A percentile compares a stretch with the other conserved stretches of the same genome.
Conservation (phyloP, 2,113 vertebrate genomes). For the Ciconia stormi region DNA sequence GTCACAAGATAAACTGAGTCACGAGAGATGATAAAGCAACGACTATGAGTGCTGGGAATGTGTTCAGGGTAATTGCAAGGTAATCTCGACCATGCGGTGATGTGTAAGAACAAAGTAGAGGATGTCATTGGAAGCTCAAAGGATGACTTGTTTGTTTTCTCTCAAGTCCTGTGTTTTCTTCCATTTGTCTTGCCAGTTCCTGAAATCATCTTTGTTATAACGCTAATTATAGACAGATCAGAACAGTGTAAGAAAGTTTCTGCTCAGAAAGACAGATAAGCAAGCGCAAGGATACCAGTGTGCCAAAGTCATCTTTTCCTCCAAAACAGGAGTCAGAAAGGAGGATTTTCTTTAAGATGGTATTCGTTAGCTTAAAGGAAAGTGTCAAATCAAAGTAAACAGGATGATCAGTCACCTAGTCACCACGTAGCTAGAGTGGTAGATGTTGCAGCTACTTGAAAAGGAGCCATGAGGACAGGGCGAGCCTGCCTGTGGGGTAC, state of each 20-base stretch:
- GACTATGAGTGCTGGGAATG: rapidly evolving
- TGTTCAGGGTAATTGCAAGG: not conserved
- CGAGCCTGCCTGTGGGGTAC: rapidly evolving
- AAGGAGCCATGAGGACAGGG: rapidly evolving
- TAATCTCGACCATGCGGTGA: not conserved
- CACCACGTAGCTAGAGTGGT: rapidly evolving
- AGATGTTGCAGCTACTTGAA: not conserved
- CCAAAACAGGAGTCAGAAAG: not conserved
- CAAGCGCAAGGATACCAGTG: not conserved
- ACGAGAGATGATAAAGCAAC: not conserved
- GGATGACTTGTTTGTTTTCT: not conserved
- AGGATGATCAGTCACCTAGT: not conserved
- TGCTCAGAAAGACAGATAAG: not conserved
- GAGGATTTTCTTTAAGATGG: not conserved
- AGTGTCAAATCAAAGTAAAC: not conserved
- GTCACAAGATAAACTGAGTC: not conserved
- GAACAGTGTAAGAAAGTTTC: not conserved
- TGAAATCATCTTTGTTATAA: not conserved
- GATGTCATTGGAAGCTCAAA: not conserved
- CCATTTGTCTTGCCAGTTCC: not conserved
- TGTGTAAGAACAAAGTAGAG: not conserved
- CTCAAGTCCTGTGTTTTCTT: not conserved
- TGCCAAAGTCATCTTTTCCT: not conserved
- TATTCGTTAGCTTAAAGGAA: not conserved
- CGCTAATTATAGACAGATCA: not conserved